Evolutionary conservation across 2,888 invertebrate species (phyloP).

Genomic region (Drosophila seclusa): DNA sequence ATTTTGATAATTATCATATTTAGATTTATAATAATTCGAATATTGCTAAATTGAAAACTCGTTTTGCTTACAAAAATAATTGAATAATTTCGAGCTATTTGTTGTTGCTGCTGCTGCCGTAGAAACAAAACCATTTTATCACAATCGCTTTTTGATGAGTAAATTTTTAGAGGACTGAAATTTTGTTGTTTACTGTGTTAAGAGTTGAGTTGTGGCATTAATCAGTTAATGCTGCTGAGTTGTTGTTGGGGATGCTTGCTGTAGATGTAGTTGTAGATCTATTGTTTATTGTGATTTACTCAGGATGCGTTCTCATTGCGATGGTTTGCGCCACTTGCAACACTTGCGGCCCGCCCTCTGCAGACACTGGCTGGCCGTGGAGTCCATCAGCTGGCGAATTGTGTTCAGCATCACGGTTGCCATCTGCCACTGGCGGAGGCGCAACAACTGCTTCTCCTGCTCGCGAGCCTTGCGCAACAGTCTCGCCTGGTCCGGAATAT

Average conservation of each 20-base stretch:
- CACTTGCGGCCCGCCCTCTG: slow-evolving; percentile 60
- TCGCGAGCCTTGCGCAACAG: slow-evolving; percentile 79
- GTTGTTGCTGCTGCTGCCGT: slow-evolving; percentile 39
- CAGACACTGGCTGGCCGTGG: slow-evolving; percentile 48
- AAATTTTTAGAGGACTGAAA: slow-evolving; percentile 47
- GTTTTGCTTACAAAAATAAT: slow-evolving; percentile 22
- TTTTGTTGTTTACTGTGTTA: slow-evolving; percentile 12
- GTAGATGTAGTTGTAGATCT: slow-evolving; percentile 26
- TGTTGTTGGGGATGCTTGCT: slow-evolving; percentile 8
- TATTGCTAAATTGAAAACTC: slow-evolving; percentile 60
- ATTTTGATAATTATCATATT: slow-evolving; percentile 33
- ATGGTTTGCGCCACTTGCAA: slow-evolving; percentile 74
- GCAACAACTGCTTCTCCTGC: slow-evolving; percentile 80
- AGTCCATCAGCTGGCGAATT: slow-evolving; percentile 68
- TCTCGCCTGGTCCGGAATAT: slow-evolving; percentile 82
- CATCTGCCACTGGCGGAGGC: slow-evolving; percentile 78
- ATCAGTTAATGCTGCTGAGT: slow-evolving; percentile 10
- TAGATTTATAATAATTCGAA: slow-evolving; percentile 40
- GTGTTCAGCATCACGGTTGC: slow-evolving; percentile 74
- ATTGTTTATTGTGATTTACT: slow-evolving; percentile 42
- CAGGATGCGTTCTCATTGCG: slow-evolving; percentile 58
- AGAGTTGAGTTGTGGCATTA: slow-evolving; percentile 2
- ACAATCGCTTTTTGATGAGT: slow-evolving; percentile 84
- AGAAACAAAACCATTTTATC: slow-evolving; percentile 81
- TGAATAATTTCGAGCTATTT: slow-evolving; percentile 35